These are phyloP conservation scores for Cryptocheilus praepositus DNA, from an alignment of 2,888 invertebrate species.

Conservation along the genomic window DNA sequence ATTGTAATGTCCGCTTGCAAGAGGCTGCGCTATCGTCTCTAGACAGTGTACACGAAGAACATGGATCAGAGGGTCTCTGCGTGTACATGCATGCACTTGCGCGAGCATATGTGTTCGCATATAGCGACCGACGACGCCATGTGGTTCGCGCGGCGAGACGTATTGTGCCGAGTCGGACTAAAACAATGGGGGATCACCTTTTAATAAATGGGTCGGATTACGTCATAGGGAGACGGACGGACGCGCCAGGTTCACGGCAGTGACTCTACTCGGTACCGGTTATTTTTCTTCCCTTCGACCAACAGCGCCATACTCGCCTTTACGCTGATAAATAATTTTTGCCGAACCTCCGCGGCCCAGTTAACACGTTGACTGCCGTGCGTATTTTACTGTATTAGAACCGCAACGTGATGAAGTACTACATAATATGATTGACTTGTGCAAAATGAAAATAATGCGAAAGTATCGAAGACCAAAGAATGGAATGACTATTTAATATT, in stretches of 20 bases:
- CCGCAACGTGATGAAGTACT: too few species aligned
- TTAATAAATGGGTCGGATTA: constrained; percentile 68
- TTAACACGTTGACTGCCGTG: too few species aligned
- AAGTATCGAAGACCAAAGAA: too few species aligned
- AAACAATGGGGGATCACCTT: constrained; percentile 68
- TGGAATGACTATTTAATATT: too few species aligned
- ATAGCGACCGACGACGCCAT: constrained; percentile 59
- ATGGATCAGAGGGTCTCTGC: constrained; percentile 27
- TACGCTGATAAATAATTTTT: too few species aligned
- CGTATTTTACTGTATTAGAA: too few species aligned
- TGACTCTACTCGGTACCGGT: constrained; percentile 7
- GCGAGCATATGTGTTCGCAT: background rate
- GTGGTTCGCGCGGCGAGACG: constrained; percentile 61
- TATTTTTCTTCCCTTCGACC: background rate
- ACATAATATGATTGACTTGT: too few species aligned
- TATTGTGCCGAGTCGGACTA: constrained; percentile 57
- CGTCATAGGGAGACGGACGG: constrained; percentile 47
- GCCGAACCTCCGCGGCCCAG: too few species aligned
- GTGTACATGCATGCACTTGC: too few species aligned
- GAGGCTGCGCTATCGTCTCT: background rate
- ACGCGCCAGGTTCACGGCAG: background rate
- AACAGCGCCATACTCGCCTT: too few species aligned
- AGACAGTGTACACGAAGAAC: constrained; percentile 23
- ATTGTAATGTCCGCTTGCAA: too few species aligned
- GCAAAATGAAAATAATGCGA: too few species aligned